Evolutionary conservation across 1,140 invertebrate species (phyloP).

Genomic region (Phymorhynchus buccinoides): DNA sequence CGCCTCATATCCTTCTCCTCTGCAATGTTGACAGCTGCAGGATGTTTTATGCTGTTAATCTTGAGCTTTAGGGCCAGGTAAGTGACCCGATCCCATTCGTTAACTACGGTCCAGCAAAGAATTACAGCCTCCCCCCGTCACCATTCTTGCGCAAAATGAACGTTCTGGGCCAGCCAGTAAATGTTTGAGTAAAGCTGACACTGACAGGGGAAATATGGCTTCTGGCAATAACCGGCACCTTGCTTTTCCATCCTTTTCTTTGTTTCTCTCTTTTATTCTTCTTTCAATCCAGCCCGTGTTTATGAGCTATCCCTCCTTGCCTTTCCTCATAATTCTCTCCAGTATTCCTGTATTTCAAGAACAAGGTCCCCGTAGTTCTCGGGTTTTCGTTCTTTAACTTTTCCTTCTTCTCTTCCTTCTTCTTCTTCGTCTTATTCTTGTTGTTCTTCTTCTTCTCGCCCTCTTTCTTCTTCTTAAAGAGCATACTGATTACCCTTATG

Average conservation of each 20-base stretch:
- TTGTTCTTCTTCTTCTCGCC: not conserved
- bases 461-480: not conserved
- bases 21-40: not conserved
- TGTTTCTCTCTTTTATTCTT: not conserved
- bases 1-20: not conserved
- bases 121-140: not conserved
- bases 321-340: not conserved
- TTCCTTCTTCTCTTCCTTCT: not conserved
- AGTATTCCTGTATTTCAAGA: not conserved
- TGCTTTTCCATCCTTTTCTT: not conserved
- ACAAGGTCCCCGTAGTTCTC: not conserved
- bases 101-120: conserved; percentile 22
- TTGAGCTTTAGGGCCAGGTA: not conserved
- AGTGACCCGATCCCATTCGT: not conserved
- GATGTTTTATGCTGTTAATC: conserved; percentile 26
- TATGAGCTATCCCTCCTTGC: not conserved
- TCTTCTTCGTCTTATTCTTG: not conserved
- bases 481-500: conserved; percentile 36
- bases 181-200: conserved; percentile 33
- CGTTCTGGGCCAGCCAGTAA: conserved; percentile 23
- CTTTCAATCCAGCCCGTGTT: too few species aligned
- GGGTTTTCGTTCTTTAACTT: not conserved
- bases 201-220: conserved; percentile 32
- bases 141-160: conserved; percentile 24
- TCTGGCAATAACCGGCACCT: conserved; percentile 19